Conservation (phyloP, 2,888 invertebrate genomes). For the Caenorhabditis panamensis region DNA sequence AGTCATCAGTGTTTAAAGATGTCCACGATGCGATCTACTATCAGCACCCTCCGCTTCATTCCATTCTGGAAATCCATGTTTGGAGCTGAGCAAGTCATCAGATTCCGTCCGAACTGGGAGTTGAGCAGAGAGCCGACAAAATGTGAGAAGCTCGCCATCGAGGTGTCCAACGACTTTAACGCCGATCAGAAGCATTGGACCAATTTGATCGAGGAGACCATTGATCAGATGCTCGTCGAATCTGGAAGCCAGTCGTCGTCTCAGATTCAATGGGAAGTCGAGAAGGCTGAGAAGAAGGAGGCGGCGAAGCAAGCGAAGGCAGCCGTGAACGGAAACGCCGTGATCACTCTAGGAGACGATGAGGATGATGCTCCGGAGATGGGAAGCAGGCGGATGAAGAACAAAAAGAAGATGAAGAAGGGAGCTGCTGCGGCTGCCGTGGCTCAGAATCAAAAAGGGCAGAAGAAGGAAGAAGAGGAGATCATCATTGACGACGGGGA, state of each 20-base stretch:
- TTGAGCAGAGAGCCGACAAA: constrained; percentile 48
- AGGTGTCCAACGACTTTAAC: constrained; percentile 38
- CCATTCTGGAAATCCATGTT: constrained; percentile 50
- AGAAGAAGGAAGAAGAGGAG: constrained; percentile 2
- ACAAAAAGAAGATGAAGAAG: constrained; percentile 36
- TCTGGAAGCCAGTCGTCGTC: constrained; percentile 32
- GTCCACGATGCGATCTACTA: constrained; percentile 60
- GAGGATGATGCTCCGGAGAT: constrained; percentile 52
- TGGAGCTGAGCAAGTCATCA: constrained; percentile 4
- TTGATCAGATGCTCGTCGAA: constrained; percentile 49
- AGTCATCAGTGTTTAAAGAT: constrained; percentile 75
- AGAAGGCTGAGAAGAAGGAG: not conserved
- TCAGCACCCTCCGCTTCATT: constrained; percentile 58
- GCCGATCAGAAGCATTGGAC: constrained; percentile 37
- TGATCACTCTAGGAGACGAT: constrained; percentile 49
- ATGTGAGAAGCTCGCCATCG: constrained; percentile 42
- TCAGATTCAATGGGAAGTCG: constrained; percentile 35
- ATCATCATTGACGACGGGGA: constrained; percentile 34
- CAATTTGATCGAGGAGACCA: constrained; percentile 37
- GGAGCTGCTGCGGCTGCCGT: no score
- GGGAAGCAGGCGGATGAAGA: constrained; percentile 24
- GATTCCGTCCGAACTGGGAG: constrained; percentile 44
- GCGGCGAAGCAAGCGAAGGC: constrained; percentile 6
- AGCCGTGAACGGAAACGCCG: constrained; percentile 2
- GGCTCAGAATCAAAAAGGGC: not conserved